A percentile compares a stretch with the other conserved stretches of the same genome.
Conservation (phyloP, 2,113 vertebrate species). For the Lasiurus borealis region DNA sequence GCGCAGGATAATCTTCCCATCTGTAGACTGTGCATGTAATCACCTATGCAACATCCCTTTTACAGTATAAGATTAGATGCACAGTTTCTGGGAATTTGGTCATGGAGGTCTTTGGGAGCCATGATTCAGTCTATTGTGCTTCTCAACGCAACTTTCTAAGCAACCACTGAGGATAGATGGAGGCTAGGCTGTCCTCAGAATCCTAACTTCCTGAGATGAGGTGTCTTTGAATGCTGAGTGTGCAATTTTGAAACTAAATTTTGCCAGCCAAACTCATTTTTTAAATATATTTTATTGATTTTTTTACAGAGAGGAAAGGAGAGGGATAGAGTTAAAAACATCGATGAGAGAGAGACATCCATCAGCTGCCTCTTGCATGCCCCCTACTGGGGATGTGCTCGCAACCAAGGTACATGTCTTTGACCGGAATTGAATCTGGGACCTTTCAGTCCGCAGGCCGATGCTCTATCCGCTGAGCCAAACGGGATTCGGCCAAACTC, state of each 20-base stretch:
- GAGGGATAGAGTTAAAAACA: too few relatives aligned
- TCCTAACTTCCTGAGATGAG: not conserved
- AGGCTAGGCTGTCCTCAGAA: not conserved
- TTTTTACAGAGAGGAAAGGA: too few relatives aligned
- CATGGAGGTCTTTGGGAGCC: not conserved
- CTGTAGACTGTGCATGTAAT: not conserved
- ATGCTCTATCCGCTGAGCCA: too few relatives aligned
- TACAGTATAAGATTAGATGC: not conserved
- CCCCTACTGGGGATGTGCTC: too few relatives aligned
- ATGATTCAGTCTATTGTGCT: not conserved
- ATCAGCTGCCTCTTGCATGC: too few relatives aligned
- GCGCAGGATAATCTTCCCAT: not conserved
- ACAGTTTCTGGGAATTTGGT: not conserved
- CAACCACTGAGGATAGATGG: not conserved
- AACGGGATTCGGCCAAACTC: not conserved
- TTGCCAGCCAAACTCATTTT: not conserved
- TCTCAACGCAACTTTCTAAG: not conserved
- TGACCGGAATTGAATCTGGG: too few relatives aligned
- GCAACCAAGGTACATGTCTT: too few relatives aligned
- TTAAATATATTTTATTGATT: not conserved
- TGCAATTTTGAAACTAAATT: constrained; percentile 25
- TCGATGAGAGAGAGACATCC: too few relatives aligned
- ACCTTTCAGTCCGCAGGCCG: too few relatives aligned
- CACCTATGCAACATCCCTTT: not conserved
- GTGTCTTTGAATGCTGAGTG: not conserved